These are phyloP conservation scores for Cryptocheilus praepositus DNA, from an alignment of 2,888 invertebrate genomes.

Conservation along the genomic window DNA sequence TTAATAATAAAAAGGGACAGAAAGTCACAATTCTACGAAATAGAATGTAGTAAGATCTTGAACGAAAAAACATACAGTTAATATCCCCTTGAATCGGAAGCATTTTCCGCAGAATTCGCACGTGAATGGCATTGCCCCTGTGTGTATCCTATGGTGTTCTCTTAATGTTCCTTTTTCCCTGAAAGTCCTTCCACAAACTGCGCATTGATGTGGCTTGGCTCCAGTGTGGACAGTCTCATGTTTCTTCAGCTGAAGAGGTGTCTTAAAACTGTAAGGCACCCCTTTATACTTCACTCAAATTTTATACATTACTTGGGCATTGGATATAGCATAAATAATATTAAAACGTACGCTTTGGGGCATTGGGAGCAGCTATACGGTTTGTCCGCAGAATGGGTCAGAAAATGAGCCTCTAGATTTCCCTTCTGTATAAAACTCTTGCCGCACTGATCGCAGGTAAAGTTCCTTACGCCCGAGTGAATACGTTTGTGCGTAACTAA, in stretches of 20 bases:
- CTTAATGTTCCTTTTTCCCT: slow-evolving; percentile 83
- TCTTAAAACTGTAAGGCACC: slow-evolving; percentile 75
- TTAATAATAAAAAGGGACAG: too few species aligned
- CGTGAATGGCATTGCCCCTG: slow-evolving; percentile 86
- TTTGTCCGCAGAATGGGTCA: slow-evolving; percentile 77
- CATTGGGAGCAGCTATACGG: slow-evolving; percentile 76
- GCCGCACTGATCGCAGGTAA: slow-evolving; percentile 78
- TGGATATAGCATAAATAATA: slow-evolving; percentile 2
- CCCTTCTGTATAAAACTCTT: slow-evolving; percentile 80
- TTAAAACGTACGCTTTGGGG: slow-evolving; percentile 73
- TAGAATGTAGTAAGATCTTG: too few species aligned
- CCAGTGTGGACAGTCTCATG: slow-evolving; percentile 77
- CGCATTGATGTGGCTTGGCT: slow-evolving; percentile 79
- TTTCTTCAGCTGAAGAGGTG: slow-evolving; percentile 77
- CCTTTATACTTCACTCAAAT: neutral
- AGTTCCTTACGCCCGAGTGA: slow-evolving; percentile 77
- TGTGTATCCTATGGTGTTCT: slow-evolving; percentile 86
- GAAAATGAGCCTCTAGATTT: slow-evolving; percentile 78
- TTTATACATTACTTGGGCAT: slow-evolving; percentile 3
- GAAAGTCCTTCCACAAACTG: slow-evolving; percentile 79
- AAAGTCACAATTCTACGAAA: too few species aligned
- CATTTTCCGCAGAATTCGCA: slow-evolving; percentile 86
- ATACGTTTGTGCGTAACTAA: slow-evolving; percentile 78
- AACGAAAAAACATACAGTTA: slow-evolving; percentile 79
- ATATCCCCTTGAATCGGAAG: slow-evolving; percentile 85